These are phyloP conservation scores for Raja brachyura DNA, from an alignment of 2,113 vertebrate species.

Conservation along the genomic window DNA sequence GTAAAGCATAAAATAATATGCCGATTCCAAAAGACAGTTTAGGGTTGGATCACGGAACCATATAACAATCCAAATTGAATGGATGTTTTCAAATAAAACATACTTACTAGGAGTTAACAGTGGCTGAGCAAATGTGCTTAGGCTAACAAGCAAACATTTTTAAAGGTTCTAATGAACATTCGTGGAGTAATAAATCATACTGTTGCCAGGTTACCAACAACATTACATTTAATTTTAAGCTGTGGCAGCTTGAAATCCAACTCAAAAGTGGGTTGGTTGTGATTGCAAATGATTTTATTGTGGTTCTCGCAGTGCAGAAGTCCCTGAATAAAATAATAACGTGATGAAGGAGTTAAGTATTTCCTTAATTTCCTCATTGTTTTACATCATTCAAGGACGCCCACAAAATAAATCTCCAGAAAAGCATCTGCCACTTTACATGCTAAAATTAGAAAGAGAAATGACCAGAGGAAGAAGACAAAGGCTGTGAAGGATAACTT, in stretches of 20 bases:
- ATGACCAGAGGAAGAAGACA: background rate
- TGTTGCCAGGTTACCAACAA: background rate
- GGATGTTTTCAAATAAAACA: slow-evolving; percentile 10
- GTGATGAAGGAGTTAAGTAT: background rate
- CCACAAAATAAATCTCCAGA: background rate
- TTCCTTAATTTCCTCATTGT: background rate
- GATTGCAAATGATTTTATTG: background rate
- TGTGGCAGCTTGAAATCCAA: background rate
- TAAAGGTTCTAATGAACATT: background rate
- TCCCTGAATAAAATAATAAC: background rate
- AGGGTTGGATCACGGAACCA: background rate
- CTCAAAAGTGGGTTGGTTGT: background rate
- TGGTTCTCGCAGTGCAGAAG: background rate
- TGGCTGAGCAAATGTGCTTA: background rate
- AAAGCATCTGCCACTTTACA: background rate
- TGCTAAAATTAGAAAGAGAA: background rate
- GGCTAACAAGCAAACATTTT: background rate
- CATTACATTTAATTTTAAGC: slow-evolving; percentile 4
- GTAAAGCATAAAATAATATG: background rate
- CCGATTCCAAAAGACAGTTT: background rate
- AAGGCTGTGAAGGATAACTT: background rate
- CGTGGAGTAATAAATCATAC: background rate
- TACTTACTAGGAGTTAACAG: background rate
- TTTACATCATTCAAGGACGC: background rate
- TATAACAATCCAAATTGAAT: background rate